Evolutionary conservation across 2,113 vertebrate species (phyloP).

Genomic region (Chamaetylas fuelleborni): DNA sequence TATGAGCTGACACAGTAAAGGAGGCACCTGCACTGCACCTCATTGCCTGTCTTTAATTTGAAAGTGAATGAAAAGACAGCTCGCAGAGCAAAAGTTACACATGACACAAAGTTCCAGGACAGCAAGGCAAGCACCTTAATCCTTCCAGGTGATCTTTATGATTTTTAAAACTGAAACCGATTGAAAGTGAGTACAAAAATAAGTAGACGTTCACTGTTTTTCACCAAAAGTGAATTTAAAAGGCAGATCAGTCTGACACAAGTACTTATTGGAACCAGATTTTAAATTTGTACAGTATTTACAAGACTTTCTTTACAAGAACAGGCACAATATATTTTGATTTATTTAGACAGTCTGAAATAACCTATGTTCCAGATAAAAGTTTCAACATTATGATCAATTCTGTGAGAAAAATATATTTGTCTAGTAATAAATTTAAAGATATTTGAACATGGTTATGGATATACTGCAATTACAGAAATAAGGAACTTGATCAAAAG

Average conservation of each 20-base stretch:
- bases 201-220: neutral
- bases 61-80: neutral
- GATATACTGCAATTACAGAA: neutral
- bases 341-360: neutral
- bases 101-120: neutral
- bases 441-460: neutral
- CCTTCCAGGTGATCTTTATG: neutral
- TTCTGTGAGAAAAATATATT: neutral
- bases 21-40: neutral
- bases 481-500: neutral
- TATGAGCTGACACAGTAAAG: rapidly evolving
- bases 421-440: neutral
- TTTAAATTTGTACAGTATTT: neutral
- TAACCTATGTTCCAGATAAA: neutral
- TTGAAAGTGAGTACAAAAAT: neutral
- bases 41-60: neutral
- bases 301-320: neutral
- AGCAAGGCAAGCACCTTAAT: neutral
- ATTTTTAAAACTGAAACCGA: neutral
- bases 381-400: neutral
- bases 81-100: neutral
- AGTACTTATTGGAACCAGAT: neutral
- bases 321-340: neutral
- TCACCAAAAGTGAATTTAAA: neutral
- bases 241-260: neutral